Conservation (phyloP, 2,113 vertebrate genomes). For the Neomonachus schauinslandi region DNA sequence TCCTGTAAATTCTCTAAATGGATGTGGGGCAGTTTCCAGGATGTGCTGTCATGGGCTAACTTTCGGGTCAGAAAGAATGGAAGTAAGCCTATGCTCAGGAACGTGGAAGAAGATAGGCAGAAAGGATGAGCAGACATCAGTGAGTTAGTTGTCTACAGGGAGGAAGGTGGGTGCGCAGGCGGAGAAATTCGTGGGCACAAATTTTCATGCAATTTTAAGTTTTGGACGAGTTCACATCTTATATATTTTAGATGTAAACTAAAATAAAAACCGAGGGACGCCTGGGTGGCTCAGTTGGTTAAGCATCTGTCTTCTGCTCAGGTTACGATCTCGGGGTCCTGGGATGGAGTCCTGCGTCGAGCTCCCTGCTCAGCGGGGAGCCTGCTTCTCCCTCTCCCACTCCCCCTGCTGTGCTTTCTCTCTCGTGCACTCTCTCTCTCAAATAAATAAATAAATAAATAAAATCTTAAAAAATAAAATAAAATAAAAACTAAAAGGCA, state of each 20-base stretch:
- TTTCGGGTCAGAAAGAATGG: background rate
- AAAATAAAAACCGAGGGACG: background rate
- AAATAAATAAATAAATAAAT: too few species aligned
- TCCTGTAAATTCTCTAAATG: background rate
- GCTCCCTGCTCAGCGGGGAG: too few species aligned
- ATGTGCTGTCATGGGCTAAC: background rate
- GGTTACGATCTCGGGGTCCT: too few species aligned
- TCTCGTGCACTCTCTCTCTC: too few species aligned
- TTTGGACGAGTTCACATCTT: background rate
- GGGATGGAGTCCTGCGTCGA: too few species aligned
- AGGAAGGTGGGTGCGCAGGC: too few species aligned
- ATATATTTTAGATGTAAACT: background rate
- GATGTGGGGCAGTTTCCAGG: background rate
- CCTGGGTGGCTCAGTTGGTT: too few species aligned
- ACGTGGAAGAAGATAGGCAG: background rate
- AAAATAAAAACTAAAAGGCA: background rate
- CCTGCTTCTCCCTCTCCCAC: too few species aligned
- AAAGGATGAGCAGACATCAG: background rate
- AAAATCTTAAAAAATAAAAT: too few species aligned
- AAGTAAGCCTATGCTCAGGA: accelerated
- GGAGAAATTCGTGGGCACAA: background rate
- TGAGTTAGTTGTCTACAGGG: background rate
- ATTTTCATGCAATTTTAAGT: background rate
- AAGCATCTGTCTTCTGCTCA: too few species aligned
- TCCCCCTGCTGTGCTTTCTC: too few species aligned